phyloP scores from a whole-genome alignment of 2,113 vertebrate genomes.

The Hemibagrus wyckioides region DNA sequence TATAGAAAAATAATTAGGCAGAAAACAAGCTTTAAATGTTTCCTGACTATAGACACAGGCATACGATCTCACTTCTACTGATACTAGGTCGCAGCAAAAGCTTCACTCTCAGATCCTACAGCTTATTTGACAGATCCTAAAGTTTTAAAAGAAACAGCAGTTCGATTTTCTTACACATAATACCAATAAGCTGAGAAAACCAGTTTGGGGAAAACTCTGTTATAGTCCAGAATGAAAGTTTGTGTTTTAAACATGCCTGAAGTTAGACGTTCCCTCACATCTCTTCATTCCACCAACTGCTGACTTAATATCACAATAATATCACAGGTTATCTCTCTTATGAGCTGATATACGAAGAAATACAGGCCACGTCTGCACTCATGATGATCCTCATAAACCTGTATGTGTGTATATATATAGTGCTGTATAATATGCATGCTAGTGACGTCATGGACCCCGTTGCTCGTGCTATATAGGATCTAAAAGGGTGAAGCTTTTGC shows the following conservation, averaged over 20 bases:
- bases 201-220: not conserved
- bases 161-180: too few species aligned
- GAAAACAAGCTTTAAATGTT: not conserved
- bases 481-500: not conserved
- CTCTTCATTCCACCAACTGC: not conserved
- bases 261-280: not conserved
- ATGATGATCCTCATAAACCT: not conserved
- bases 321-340: not conserved
- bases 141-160: too few species aligned
- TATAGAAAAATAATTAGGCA: not conserved
- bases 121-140: too few species aligned
- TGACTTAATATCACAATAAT: not conserved
- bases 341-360: not conserved
- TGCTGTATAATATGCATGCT: not conserved
- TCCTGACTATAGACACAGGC: not conserved
- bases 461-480: not conserved
- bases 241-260: not conserved
- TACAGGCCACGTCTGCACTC: not conserved
- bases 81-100: too few species aligned
- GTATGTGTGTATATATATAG: not conserved
- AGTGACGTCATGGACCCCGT: not conserved
- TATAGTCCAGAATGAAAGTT: not conserved
- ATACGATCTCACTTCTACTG: too few species aligned
- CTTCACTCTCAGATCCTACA: too few species aligned
- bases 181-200: too few species aligned